Evolutionary conservation across 2,113 vertebrate genomes (phyloP).

Genomic region (Corythoichthys haematopterus): DNA sequence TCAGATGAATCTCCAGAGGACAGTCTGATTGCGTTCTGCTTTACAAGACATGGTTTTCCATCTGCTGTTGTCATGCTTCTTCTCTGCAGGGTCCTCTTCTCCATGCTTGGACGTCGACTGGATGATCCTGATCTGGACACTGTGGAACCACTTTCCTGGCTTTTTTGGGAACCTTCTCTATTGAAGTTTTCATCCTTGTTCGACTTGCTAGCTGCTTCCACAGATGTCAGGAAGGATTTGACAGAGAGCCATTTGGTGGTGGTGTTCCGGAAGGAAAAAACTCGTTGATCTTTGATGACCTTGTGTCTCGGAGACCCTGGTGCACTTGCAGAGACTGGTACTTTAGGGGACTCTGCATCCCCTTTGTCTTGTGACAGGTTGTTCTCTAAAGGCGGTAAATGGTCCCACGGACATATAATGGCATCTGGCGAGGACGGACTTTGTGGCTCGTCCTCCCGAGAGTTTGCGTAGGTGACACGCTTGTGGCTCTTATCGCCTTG

Average conservation of each 20-base stretch:
- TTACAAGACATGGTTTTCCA: constrained; percentile 66
- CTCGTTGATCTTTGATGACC: constrained; percentile 54
- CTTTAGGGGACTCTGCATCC: constrained; percentile 45
- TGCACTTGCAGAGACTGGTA: constrained; percentile 62
- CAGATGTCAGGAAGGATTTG: constrained; percentile 52
- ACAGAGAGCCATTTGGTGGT: constrained; percentile 60
- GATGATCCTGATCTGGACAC: constrained; percentile 39
- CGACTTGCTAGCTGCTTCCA: constrained; percentile 44
- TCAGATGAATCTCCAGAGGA: constrained; percentile 66
- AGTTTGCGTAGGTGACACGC: constrained; percentile 72
- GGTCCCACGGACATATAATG: constrained; percentile 71
- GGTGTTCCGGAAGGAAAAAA: constrained; percentile 62
- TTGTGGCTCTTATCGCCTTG: constrained; percentile 63
- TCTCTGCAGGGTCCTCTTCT: constrained; percentile 52
- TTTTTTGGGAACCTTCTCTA: constrained; percentile 53
- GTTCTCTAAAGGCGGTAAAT: constrained; percentile 39
- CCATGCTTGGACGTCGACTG: constrained; percentile 45
- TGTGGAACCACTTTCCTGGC: constrained; percentile 46
- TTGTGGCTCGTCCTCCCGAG: constrained; percentile 50
- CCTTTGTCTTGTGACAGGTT: constrained; percentile 26
- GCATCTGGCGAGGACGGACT: constrained; percentile 31
- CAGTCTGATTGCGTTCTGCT: constrained; percentile 65
- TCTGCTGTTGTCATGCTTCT: constrained; percentile 58
- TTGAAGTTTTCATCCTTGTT: constrained; percentile 38
- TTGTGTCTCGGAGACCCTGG: constrained; percentile 65